Evolutionary conservation across 2,888 invertebrate species (phyloP), one percentile per base, ranked within the genome.

Genomic region (Ormyrus thymus): DNA sequence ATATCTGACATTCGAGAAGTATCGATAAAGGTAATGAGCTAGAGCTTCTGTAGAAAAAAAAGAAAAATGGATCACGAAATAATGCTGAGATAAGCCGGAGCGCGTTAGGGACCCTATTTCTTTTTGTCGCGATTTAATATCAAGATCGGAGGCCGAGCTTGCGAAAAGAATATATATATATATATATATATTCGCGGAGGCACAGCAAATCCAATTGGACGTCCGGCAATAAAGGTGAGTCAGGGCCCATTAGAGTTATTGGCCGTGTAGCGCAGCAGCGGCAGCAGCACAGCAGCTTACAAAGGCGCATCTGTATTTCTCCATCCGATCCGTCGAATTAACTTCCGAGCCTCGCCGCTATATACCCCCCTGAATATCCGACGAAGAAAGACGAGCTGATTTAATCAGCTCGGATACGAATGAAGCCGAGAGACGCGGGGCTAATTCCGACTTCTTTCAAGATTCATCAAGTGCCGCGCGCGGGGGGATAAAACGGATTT

Each of bases 191-290:
- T 29, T 29, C 29, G 29, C 2, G 45, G 7, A 13, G 6, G 8
- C 46, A 6, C 8, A 15, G 11, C 46, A 13, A 58, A 79, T 79
- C 58, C 74, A 53, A 70, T 70, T 62, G n/a, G 48, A 48, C 59
- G 64, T 74, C 11, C 61, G 11, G 74, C 74, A 46, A 73, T 62
- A 62, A 78, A 71, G 61, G 55, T 69, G 61, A 66, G 45, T 61
- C 66, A 13, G 10, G 29, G 66, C 7, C 74, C 78, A 74, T 79
- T 79, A 79, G 53, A 65, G 62, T 79, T 70, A 79, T 79, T 74
- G 78, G 59, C 69, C 13, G 55, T 10, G 29, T 8, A 11, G 58
- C 7, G 1, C n/a, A 65, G 56, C 11, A n/a, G 11, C 13, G 2
- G 29, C 29, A 29, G 29, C 11, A 11, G 58, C 7, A 3, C n/a